Evolutionary conservation across 2,113 vertebrate genomes (phyloP).

Genomic region (Amphilophus citrinellus): DNA sequence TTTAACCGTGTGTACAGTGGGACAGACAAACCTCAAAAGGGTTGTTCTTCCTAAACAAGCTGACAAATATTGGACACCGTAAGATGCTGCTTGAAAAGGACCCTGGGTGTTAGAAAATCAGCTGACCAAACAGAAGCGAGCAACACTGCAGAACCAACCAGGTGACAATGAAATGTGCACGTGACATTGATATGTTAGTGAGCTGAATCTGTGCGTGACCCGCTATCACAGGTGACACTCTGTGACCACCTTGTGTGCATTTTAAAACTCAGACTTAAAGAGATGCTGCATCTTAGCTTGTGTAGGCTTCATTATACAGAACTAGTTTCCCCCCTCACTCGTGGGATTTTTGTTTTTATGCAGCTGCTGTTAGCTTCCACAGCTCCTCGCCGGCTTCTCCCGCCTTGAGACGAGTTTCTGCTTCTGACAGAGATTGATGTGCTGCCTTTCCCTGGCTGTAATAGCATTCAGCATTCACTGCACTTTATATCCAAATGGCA

Average conservation of each 20-base stretch:
- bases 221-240: not conserved
- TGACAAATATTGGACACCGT: not conserved
- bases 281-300: conserved; percentile 8
- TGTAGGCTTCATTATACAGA: conserved; percentile 43
- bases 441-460: conserved; percentile 53
- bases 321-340: conserved; percentile 30
- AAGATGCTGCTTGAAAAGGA: not conserved
- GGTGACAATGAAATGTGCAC: not conserved
- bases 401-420: conserved; percentile 54
- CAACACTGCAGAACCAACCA: not conserved
- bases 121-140: not conserved
- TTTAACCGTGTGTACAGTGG: not conserved
- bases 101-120: not conserved
- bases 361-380: conserved; percentile 23
- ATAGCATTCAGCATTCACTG: conserved; percentile 66
- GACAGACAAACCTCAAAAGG: not conserved
- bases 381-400: conserved; percentile 37
- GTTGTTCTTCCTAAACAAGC: not conserved
- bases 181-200: not conserved
- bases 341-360: conserved; percentile 51
- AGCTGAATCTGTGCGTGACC: not conserved
- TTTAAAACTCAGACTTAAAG: conserved; percentile 11
- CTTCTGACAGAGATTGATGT: conserved; percentile 75
- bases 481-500: conserved; percentile 76
- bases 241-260: not conserved